phyloP scores from a whole-genome alignment of 1,140 invertebrate species.

The Drosophila ambigua region DNA sequence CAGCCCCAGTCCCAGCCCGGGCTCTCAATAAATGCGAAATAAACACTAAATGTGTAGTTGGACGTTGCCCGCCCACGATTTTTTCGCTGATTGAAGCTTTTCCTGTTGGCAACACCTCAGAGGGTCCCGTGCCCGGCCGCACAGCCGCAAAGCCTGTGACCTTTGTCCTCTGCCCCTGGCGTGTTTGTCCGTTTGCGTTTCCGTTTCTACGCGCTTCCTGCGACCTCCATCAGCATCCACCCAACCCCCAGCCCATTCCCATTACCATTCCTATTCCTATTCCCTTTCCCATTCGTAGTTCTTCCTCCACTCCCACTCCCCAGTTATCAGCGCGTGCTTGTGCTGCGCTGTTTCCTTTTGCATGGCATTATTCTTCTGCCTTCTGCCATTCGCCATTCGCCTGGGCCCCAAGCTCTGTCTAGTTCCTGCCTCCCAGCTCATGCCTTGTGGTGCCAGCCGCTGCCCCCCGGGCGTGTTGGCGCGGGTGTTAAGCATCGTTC shows the following conservation, averaged over 20 bases:
- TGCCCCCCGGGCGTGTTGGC: conserved; percentile 21
- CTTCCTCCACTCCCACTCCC: background rate
- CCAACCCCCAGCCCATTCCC: background rate
- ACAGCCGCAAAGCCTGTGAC: conserved; percentile 38
- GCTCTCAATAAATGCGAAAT: conserved; percentile 78
- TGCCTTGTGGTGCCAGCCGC: conserved; percentile 11
- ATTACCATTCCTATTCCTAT: background rate
- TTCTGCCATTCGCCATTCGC: conserved; percentile 18
- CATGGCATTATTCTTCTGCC: conserved; percentile 40
- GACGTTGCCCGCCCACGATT: conserved; percentile 28
- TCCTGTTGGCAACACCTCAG: conserved; percentile 77
- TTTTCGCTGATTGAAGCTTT: conserved; percentile 77
- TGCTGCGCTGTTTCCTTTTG: conserved; percentile 35
- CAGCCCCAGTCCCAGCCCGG: too few relatives aligned
- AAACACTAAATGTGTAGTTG: conserved; percentile 80
- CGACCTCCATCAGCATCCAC: background rate
- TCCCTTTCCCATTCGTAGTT: background rate
- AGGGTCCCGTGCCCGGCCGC: conserved; percentile 1
- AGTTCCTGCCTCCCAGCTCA: conserved; percentile 7
- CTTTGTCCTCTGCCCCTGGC: conserved; percentile 75
- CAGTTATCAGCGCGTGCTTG: conserved; percentile 43
- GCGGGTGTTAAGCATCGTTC: conserved; percentile 42
- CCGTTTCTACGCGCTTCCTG: conserved; percentile 36
- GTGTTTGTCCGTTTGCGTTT: conserved; percentile 70
- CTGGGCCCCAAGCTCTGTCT: background rate